These are phyloP conservation scores for Papilio glaucus DNA, from an alignment of 1,140 invertebrate genomes.

Conservation along the genomic window DNA sequence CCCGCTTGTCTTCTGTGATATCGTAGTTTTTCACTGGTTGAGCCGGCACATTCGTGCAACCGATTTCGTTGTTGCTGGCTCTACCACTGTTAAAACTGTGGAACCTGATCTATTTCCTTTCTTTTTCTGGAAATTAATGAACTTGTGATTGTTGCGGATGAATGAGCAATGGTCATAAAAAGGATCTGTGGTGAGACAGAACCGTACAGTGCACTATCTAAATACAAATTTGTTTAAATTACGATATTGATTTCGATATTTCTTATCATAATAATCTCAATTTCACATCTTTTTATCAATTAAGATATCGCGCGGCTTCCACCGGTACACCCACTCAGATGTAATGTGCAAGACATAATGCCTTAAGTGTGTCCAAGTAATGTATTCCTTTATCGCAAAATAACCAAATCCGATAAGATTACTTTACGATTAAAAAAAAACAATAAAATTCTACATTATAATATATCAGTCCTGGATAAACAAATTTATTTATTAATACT, in stretches of 20 bases:
- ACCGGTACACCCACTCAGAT: not conserved
- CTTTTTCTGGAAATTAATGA: too few species aligned
- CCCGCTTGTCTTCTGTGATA: too few species aligned
- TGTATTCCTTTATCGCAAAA: not conserved
- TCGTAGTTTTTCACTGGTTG: too few species aligned
- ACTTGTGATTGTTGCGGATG: too few species aligned
- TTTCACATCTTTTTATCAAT: not conserved
- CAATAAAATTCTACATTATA: not conserved
- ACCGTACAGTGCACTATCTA: not conserved
- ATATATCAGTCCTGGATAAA: not conserved
- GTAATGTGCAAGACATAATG: not conserved
- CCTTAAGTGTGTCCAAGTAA: not conserved
- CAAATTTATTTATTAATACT: too few species aligned
- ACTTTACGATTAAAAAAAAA: not conserved
- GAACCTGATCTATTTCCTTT: too few species aligned
- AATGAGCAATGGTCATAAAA: too few species aligned
- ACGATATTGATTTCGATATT: not conserved
- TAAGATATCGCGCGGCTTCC: constrained; percentile 2
- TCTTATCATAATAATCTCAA: not conserved
- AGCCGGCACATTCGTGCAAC: too few species aligned
- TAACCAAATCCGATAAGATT: not conserved
- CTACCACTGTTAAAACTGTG: too few species aligned
- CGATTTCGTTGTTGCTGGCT: too few species aligned
- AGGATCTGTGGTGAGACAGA: too few species aligned
- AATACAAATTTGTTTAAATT: not conserved